These are phyloP conservation scores for Hippasteria phrygiana DNA, from an alignment of 53 echinoderm and acorn worm species.

Conservation along the genomic window DNA sequence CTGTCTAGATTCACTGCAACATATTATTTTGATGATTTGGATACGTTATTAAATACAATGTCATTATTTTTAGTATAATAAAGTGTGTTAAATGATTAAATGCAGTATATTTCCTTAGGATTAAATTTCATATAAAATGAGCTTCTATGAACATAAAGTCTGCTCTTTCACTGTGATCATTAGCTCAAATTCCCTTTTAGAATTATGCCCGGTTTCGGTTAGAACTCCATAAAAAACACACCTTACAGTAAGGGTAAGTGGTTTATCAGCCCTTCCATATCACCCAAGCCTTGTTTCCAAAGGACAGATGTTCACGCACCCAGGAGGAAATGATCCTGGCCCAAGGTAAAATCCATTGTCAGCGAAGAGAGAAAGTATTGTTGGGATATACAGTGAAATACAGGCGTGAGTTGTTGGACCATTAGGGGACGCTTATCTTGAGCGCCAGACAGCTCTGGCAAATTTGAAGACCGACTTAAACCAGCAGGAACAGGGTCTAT, in stretches of 20 bases:
- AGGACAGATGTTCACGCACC: constrained; percentile 66
- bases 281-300: constrained; percentile 56
- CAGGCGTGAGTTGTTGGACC: constrained; percentile 11
- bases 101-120: too few species aligned
- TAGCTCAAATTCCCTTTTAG: background rate
- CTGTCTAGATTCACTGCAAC: too few species aligned
- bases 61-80: too few species aligned
- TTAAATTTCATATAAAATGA: background rate
- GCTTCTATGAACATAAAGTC: background rate
- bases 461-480: constrained; percentile 15
- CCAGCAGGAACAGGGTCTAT: constrained; percentile 11
- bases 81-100: too few species aligned
- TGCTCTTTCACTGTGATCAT: background rate
- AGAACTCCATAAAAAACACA: constrained; percentile 33
- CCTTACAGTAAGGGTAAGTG: constrained; percentile 27
- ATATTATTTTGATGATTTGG: too few species aligned
- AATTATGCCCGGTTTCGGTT: constrained; percentile 21
- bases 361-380: constrained; percentile 25
- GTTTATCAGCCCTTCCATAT: constrained; percentile 32
- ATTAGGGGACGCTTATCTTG: constrained; percentile 43
- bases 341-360: constrained; percentile 70
- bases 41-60: too few species aligned
- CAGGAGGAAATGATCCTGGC: constrained; percentile 60
- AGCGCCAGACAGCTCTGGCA: constrained; percentile 24
- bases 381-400: background rate